These are phyloP conservation scores for Dromiciops gliroides DNA, from an alignment of 2,113 vertebrate genomes.

Conservation along the genomic window DNA sequence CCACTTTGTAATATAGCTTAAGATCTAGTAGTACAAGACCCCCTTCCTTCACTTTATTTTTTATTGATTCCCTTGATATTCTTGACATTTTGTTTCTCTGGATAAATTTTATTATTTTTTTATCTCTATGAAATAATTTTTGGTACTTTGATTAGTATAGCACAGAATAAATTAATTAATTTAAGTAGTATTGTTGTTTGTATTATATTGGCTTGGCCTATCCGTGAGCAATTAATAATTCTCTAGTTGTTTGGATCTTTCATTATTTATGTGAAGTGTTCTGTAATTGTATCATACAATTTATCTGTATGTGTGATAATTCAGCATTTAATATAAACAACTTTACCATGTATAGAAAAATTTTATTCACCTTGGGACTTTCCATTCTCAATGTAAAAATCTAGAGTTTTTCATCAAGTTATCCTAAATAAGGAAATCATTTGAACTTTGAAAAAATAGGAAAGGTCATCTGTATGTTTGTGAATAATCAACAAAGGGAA, in stretches of 20 bases:
- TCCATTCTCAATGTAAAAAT: conserved; percentile 33
- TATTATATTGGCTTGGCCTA: background rate
- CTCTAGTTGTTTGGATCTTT: background rate
- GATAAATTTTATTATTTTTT: background rate
- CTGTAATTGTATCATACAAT: background rate
- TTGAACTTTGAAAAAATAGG: background rate
- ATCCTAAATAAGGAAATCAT: background rate
- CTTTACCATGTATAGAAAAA: background rate
- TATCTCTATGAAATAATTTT: background rate
- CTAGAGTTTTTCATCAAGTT: no score
- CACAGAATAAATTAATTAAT: background rate
- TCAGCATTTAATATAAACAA: background rate
- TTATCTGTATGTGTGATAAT: background rate
- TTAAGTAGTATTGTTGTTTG: background rate
- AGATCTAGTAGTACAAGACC: no score
- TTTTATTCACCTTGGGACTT: conserved; percentile 22
- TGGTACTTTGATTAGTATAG: background rate
- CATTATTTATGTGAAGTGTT: background rate
- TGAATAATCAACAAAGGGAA: background rate
- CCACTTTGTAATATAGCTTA: no score
- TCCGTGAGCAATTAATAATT: background rate
- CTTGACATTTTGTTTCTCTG: background rate
- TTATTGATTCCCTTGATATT: background rate
- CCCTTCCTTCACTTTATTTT: background rate
- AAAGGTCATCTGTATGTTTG: background rate